Evolutionary conservation across 92 coral and sea anemone species (phyloP), one percentile per base, ranked within the genome.

Genomic region (Porites cylindrica): DNA sequence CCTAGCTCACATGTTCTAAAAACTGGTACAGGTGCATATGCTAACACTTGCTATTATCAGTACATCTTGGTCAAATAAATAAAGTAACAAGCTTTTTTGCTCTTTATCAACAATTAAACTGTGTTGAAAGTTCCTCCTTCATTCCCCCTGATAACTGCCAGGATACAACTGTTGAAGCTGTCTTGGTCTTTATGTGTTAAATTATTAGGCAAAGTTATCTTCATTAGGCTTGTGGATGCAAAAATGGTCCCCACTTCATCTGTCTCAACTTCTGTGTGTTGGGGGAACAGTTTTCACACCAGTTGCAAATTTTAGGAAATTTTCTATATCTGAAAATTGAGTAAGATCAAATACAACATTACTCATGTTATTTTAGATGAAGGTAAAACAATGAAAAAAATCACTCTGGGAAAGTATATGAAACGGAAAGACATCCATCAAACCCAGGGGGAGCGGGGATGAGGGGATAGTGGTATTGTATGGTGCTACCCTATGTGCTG

Each of bases 141-240:
- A 26, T 53, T 63, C 75, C 63, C 77, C 26, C 84, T 65, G 77
- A 86, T 81, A 26, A 79, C 89, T 81, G 89, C 90, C 51, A 56
- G 51, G 65, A 86, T 78, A 59, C 89, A 80, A 23, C 66, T 23
- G 32, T 86, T 86, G 50, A 86, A 86, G 51, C 79, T 67, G 14
- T 86, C 90, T 81, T 86, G 89, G 64, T 81, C 66, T 13, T 56
- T 67, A 67, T 83, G 21, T 77, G 50, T 78, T 66, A 86, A 69
- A 47, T 66, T 53, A 1, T 50, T 53, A 32, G 91, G 91, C n/a
- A 87, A 74, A 54, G 82, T 81, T 81, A 87, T 20, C 88, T 87
- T 87, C 67, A 82, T 21, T 61, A 87, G 43, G 43, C 43, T 1
- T 32, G 43, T 32, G 5, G 43, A 32, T 32, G 43, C 43, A 32